Evolutionary conservation across 64 coral and sea anemone genomes (phyloP).

Genomic region (Montipora efflorescens): DNA sequence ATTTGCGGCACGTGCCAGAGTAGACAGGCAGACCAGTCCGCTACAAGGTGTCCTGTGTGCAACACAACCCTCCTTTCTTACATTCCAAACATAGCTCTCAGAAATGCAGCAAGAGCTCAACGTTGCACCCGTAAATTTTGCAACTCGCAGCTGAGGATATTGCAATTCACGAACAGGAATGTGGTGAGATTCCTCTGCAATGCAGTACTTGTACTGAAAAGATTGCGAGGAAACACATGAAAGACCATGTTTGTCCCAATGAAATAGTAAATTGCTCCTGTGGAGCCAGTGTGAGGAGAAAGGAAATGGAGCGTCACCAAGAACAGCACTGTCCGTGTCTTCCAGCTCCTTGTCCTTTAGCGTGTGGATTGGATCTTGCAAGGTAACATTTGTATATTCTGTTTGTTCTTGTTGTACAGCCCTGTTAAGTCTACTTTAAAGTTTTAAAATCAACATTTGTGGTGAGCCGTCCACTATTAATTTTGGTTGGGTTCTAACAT

Average conservation of each 20-base stretch:
- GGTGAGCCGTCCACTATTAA: too few relatives aligned
- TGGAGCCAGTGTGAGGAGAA: background rate
- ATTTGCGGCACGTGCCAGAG: background rate
- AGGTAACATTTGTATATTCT: background rate
- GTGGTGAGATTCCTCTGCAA: constrained; percentile 9
- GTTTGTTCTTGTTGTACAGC: too few relatives aligned
- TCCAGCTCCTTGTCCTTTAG: background rate
- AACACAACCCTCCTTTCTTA: background rate
- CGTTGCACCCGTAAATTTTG: background rate
- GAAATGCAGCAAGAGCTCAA: background rate
- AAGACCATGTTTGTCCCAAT: background rate
- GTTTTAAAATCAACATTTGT: too few relatives aligned
- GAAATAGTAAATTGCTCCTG: background rate
- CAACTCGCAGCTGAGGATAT: background rate
- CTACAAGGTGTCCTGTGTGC: background rate
- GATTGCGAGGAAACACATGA: too few relatives aligned
- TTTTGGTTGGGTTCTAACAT: too few relatives aligned
- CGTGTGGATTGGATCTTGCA: background rate
- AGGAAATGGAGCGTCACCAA: background rate
- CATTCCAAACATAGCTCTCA: constrained; percentile 10
- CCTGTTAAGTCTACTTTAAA: too few relatives aligned
- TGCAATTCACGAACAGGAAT: background rate
- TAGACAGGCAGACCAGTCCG: background rate
- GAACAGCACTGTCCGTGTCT: background rate
- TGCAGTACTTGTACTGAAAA: background rate